Evolutionary conservation across 2,113 vertebrate genomes (phyloP), one percentile per base, ranked within the genome.

Genomic region (Marmota monax): DNA sequence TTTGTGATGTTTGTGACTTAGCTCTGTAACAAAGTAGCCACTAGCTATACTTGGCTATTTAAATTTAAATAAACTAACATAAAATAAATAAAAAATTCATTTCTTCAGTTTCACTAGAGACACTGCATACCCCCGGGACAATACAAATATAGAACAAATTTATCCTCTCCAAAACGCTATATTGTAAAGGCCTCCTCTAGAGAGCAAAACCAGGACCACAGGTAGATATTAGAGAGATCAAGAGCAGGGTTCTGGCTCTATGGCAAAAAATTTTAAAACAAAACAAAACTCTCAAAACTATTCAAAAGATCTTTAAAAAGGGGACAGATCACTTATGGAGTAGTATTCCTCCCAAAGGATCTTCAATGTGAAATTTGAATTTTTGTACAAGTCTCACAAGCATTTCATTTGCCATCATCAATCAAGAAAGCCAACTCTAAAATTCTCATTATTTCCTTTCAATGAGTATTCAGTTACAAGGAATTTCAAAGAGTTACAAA

Each of bases 401-500:
- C 25, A 61, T 25, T 74, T 93, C n/a, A 67, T 87, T 48, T 63
- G 39, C 29, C 48, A 78, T 18, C 48, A 61, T 13, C 61, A 77
- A 73, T 58, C 56, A 94, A 45, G 25, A 94, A 78, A 88, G 53
- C 0, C 25, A 95, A 69, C 32, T 85, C 42, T 74, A 92, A 84
- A 91, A 94, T 70, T 65, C 29, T 63, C 27, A 63, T 74, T 79
- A 88, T 29, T 39, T 9, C 42, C 7, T 85, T 96, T 90, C 39
- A 67, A 22, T 76, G 32, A 97, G 11, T 95, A 79, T 39, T 88
- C 27, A 80, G 22, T 65, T 69, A 78, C 3, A 45, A 7, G 17
- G 82, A n/a, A 87, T 95, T 97, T 85, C 37, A 77, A 94, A 51
- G 45, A 58, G n/a, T 91, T 56, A 74, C 23, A 92, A 88, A 39